Evolutionary conservation across 2,888 invertebrate species (phyloP).

Genomic region (Lasioglossum villosulum): DNA sequence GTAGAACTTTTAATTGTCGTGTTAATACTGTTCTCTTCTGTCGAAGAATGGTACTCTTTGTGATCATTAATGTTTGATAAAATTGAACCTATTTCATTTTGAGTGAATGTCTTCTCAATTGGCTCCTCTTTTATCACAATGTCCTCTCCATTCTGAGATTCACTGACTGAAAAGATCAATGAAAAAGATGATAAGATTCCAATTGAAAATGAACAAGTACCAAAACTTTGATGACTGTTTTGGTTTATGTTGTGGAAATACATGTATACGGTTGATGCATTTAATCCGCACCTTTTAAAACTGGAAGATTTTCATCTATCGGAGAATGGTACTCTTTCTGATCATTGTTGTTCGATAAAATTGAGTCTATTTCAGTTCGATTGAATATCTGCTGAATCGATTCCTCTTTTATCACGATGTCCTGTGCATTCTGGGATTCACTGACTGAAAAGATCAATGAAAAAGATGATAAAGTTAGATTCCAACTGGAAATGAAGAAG

Average conservation of each 20-base stretch:
- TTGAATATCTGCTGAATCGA: background rate
- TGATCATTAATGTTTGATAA: slow-evolving; percentile 20
- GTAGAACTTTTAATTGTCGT: slow-evolving; percentile 21
- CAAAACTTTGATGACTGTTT: background rate
- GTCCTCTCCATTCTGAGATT: background rate
- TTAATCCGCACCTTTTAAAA: slow-evolving; percentile 42
- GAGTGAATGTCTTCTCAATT: background rate
- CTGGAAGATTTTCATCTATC: background rate
- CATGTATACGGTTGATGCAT: background rate
- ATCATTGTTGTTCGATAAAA: slow-evolving; percentile 26
- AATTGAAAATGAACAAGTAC: background rate
- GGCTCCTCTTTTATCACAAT: background rate
- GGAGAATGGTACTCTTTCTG: background rate
- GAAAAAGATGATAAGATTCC: background rate
- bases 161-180: slow-evolving; percentile 10
- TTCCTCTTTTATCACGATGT: background rate
- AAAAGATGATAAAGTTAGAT: background rate
- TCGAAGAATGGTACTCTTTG: background rate
- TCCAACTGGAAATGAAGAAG: background rate
- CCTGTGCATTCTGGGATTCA: background rate
- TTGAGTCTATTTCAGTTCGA: slow-evolving; percentile 21
- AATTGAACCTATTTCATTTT: slow-evolving; percentile 24
- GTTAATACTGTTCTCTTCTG: slow-evolving; percentile 41
- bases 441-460: slow-evolving; percentile 13
- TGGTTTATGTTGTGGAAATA: background rate